Evolutionary conservation across 2,888 invertebrate genomes (phyloP).

Genomic region (Campoplex capitator): DNA sequence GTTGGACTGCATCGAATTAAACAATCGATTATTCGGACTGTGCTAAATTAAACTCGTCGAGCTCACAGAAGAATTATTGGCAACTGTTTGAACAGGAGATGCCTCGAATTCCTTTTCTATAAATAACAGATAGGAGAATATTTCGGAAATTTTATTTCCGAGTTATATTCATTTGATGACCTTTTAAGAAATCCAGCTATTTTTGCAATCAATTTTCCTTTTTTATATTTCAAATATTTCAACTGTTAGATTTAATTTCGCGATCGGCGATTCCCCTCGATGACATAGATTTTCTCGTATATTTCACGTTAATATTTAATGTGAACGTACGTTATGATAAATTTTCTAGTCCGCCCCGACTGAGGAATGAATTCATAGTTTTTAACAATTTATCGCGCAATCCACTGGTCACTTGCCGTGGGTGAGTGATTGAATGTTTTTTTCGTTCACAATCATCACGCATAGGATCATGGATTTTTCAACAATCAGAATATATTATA

Average conservation of each 20-base stretch:
- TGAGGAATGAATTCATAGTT: conserved; percentile 22
- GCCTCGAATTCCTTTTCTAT: background rate
- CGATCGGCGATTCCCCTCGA: background rate
- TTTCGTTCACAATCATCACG: background rate
- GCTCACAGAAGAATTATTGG: background rate
- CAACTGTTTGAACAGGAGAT: background rate
- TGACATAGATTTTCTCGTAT: background rate
- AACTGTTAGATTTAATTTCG: background rate
- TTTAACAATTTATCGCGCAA: conserved; percentile 26
- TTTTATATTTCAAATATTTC: background rate
- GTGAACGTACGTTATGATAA: background rate
- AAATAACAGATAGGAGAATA: background rate
- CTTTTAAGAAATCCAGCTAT: background rate
- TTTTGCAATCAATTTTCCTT: background rate
- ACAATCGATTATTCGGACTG: conserved; percentile 36
- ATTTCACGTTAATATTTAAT: background rate
- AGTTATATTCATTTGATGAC: background rate
- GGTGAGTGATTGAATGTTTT: conserved; percentile 21
- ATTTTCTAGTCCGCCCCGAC: background rate
- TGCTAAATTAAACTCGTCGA: conserved; percentile 22
- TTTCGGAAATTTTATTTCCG: background rate
- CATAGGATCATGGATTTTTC: conserved; percentile 7
- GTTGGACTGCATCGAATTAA: conserved; percentile 21
- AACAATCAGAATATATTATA: background rate
- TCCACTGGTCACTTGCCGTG: background rate